Conservation (phyloP, 2,113 vertebrate species). For the Planiliza haematocheilus region DNA sequence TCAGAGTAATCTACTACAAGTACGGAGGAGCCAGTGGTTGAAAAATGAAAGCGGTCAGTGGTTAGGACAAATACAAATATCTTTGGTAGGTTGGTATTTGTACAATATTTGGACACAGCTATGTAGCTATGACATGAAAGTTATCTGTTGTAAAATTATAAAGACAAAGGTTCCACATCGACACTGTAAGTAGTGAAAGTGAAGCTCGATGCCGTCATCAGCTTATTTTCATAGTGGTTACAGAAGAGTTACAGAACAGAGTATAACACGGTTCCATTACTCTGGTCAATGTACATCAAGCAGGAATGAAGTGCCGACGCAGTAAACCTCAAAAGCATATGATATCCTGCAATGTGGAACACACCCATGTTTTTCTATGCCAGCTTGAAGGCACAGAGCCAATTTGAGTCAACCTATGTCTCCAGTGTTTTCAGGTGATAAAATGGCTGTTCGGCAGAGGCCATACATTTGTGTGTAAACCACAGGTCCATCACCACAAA, state of each 20-base stretch:
- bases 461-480: slow-evolving; percentile 20
- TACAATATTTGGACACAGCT: too few species aligned
- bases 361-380: neutral
- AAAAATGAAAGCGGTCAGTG: too few species aligned
- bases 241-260: too few species aligned
- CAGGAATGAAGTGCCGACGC: neutral
- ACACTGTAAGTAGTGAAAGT: neutral
- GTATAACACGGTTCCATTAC: too few species aligned
- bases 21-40: too few species aligned
- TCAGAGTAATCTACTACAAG: too few species aligned
- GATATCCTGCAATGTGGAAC: neutral
- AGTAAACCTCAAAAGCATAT: neutral
- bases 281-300: too few species aligned
- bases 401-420: slow-evolving; percentile 2
- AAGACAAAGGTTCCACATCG: neutral
- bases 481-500: neutral
- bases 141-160: too few species aligned
- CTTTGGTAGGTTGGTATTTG: too few species aligned
- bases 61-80: too few species aligned
- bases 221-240: too few species aligned
- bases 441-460: slow-evolving; percentile 46
- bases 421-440: slow-evolving; percentile 24
- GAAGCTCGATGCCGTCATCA: neutral
- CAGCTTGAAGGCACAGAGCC: slow-evolving; percentile 11
- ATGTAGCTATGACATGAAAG: too few species aligned